Conservation (phyloP, 2,797 vertebrate genomes). For the Sus cebifrons region DNA sequence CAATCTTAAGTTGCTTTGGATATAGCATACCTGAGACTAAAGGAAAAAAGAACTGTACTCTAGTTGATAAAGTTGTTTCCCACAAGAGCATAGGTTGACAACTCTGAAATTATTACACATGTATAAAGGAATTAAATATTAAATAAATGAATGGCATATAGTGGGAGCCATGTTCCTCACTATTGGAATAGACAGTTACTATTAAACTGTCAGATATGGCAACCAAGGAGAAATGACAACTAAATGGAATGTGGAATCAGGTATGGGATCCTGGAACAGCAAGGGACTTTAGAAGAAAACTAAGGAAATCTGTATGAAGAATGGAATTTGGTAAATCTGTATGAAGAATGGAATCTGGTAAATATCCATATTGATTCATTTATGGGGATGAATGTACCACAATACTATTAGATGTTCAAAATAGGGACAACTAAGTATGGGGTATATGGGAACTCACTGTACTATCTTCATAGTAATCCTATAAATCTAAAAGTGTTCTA, state of each 20-base stretch:
- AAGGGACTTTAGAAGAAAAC: background rate
- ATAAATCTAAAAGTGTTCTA: constrained; percentile 5
- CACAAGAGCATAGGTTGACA: background rate
- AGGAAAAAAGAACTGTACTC: background rate
- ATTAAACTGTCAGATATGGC: background rate
- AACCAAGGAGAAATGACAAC: background rate
- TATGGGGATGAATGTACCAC: background rate
- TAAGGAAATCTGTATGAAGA: background rate
- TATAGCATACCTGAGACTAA: background rate
- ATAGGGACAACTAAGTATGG: background rate
- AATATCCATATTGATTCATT: background rate
- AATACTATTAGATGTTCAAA: background rate
- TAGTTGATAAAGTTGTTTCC: background rate
- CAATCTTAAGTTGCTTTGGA: background rate
- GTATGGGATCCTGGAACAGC: background rate
- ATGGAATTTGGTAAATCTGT: background rate
- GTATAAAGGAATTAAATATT: background rate
- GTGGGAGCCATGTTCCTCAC: background rate
- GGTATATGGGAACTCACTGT: background rate
- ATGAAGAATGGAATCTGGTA: constrained; percentile 1
- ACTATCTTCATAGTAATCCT: background rate
- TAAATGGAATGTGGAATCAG: background rate
- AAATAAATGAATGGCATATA: background rate
- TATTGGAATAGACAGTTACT: background rate
- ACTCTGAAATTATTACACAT: background rate